Percentiles rank a stretch among this genome's conserved stretches.
phyloP scores from a whole-genome alignment of 2,888 invertebrate genomes.

The Mystacides longicornis region DNA sequence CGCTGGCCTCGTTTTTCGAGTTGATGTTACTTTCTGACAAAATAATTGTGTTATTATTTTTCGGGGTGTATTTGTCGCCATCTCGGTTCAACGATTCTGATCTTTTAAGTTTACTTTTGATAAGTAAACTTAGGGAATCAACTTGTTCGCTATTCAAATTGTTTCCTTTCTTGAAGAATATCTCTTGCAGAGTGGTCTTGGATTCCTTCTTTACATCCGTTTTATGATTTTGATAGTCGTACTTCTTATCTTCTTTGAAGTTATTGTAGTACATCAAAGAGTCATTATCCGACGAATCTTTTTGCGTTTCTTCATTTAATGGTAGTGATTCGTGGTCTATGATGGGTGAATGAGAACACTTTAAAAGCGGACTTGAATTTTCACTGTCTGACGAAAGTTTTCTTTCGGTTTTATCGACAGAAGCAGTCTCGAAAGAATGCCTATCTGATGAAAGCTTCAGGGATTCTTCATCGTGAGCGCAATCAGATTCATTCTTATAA shows the following conservation, averaged over 20 bases:
- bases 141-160: conserved; percentile 19
- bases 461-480: conserved; percentile 13
- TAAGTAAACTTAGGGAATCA: conserved; percentile 28
- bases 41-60: conserved; percentile 43
- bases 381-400: neutral
- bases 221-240: conserved; percentile 5
- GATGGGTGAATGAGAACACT: neutral
- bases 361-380: conserved; percentile 4
- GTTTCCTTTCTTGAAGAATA: conserved; percentile 25
- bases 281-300: neutral
- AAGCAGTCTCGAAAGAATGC: conserved; percentile 33
- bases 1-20: conserved; percentile 30
- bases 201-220: neutral
- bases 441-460: conserved; percentile 16
- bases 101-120: conserved; percentile 47
- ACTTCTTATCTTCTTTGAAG: conserved; percentile 1
- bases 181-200: conserved; percentile 27
- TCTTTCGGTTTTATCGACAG: conserved; percentile 23
- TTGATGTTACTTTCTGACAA: conserved; percentile 56
- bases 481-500: conserved; percentile 16
- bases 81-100: conserved; percentile 58
- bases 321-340: neutral
- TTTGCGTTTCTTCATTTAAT: neutral
- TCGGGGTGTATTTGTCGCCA: conserved; percentile 41
- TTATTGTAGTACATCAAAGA: conserved; percentile 1